Evolutionary conservation across 30 jellyfish, hydroid and myxozoan species (phyloP).

Genomic region (Rhopilema esculentum): DNA sequence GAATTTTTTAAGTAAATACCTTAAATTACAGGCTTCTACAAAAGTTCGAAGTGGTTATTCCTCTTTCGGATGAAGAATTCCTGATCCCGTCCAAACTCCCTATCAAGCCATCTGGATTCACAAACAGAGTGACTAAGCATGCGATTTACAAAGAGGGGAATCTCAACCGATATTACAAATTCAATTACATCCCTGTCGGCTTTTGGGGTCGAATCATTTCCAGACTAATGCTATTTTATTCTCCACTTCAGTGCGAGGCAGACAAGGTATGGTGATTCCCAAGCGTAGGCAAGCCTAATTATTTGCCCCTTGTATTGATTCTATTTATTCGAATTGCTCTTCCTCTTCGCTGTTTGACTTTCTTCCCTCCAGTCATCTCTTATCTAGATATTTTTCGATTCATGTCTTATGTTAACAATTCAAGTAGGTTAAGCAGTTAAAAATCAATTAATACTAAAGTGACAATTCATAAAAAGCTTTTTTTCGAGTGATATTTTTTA

Average conservation of each 20-base stretch:
- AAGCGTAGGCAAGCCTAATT: too few species aligned
- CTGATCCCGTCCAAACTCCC: slow-evolving; percentile 87
- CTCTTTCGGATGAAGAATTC: slow-evolving; percentile 65
- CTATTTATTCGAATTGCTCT: too few species aligned
- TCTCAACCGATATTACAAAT: slow-evolving; percentile 72
- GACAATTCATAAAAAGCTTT: too few species aligned
- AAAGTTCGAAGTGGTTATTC: slow-evolving; percentile 82
- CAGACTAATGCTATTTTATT: slow-evolving; percentile 68
- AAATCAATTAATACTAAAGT: too few species aligned
- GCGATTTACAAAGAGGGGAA: slow-evolving; percentile 5
- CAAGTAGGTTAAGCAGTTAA: too few species aligned
- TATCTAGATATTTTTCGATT: too few species aligned
- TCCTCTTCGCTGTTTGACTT: too few species aligned
- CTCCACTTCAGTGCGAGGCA: slow-evolving; percentile 48
- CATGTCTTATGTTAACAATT: too few species aligned
- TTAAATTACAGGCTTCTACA: slow-evolving; percentile 70
- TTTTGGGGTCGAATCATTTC: slow-evolving; percentile 93
- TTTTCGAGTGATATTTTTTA: too few species aligned
- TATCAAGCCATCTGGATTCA: slow-evolving; percentile 46
- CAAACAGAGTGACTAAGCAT: slow-evolving; percentile 2
- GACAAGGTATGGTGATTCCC: slow-evolving; percentile 34
- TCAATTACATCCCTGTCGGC: slow-evolving; percentile 90
- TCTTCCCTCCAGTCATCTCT: too few species aligned
- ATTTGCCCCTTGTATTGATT: too few species aligned
- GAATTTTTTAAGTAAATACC: too few species aligned